phyloP scores from a whole-genome alignment of 1,140 invertebrate species.

The Helicorthomorpha holstii region DNA sequence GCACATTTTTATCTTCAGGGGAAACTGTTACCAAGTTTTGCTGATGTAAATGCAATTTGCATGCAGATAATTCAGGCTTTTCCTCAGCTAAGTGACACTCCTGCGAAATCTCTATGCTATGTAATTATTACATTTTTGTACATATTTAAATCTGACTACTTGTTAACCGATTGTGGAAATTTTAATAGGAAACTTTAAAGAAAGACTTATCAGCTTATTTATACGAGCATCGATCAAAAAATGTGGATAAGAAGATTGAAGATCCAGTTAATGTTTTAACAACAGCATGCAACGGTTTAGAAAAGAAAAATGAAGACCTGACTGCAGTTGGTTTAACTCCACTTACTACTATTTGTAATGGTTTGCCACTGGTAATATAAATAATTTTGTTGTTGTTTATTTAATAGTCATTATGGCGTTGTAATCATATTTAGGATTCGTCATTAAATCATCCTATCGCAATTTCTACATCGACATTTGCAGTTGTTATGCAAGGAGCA shows the following conservation, averaged over 20 bases:
- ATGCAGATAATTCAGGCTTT: not conserved
- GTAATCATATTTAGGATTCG: no score
- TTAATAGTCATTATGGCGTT: no score
- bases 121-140: not conserved
- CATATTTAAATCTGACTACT: not conserved
- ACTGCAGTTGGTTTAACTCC: no score
- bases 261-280: not conserved
- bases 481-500: no score
- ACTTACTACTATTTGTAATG: no score
- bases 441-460: no score
- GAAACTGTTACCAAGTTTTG: not conserved
- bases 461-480: no score
- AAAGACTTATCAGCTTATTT: conserved; percentile 1
- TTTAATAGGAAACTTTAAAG: not conserved
- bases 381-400: no score
- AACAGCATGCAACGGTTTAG: not conserved
- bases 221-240: not conserved
- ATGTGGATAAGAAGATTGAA: not conserved
- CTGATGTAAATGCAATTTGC: not conserved
- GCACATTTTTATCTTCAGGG: not conserved
- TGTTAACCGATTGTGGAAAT: not conserved
- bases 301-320: not conserved
- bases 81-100: not conserved
- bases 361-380: no score
- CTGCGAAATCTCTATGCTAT: not conserved